Conservation (phyloP, 1,140 invertebrate genomes). For the Neuroterus valhalla region DNA sequence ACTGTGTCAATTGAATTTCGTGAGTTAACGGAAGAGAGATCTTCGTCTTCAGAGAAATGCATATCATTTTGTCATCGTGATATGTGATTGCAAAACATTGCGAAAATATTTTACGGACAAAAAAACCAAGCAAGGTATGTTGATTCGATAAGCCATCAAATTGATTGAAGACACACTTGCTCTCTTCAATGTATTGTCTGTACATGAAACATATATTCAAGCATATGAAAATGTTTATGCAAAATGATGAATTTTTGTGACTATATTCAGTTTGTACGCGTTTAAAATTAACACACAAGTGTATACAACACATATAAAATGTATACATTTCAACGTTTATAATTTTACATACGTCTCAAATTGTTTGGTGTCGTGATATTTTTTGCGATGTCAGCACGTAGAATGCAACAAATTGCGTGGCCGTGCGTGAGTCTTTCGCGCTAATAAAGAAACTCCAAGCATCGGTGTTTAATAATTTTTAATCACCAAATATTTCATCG, state of each 20-base stretch:
- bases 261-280: neutral
- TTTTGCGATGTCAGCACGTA: conserved; percentile 13
- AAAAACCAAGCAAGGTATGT: neutral
- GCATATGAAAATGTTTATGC: neutral
- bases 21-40: too few relatives aligned
- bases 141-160: conserved; percentile 5
- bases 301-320: conserved; percentile 9
- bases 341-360: conserved; percentile 9
- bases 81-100: neutral
- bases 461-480: conserved; percentile 17
- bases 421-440: neutral
- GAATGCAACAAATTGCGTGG: neutral
- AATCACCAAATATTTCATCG: neutral
- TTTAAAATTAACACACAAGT: neutral
- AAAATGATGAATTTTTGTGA: neutral
- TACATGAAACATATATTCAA: neutral
- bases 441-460: neutral
- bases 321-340: conserved; percentile 13
- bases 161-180: neutral
- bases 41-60: too few relatives aligned
- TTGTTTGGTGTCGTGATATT: conserved; percentile 25
- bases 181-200: neutral
- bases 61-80: neutral
- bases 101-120: neutral
- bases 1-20: too few relatives aligned